Percentiles rank a stretch among this genome's conserved stretches.
phyloP scores from a whole-genome alignment of 1,140 invertebrate species.

The Nasonia longicornis region DNA sequence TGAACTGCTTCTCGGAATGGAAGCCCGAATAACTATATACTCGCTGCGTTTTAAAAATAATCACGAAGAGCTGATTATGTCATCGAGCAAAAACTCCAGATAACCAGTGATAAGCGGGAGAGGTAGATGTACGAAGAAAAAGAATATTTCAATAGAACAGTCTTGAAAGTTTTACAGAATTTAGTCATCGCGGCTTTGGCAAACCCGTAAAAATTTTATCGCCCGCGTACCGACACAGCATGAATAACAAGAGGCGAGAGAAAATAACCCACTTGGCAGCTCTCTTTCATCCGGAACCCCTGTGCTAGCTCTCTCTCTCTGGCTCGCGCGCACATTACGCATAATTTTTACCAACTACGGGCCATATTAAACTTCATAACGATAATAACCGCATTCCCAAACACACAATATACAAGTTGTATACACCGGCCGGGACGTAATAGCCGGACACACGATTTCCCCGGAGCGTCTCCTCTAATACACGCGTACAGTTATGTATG shows the following conservation, averaged over 20 bases:
- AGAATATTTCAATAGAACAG: no score
- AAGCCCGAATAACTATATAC: no score
- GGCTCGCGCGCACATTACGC: not conserved
- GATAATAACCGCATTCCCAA: slow-evolving; percentile 30
- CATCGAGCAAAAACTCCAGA: no score
- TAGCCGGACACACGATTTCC: slow-evolving; percentile 28
- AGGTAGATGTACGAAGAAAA: not conserved
- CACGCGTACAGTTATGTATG: not conserved
- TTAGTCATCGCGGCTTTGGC: not conserved
- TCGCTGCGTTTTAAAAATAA: no score
- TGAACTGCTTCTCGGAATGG: not conserved
- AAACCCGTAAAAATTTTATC: not conserved
- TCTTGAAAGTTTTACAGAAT: not conserved
- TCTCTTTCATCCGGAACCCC: not conserved
- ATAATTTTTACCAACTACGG: slow-evolving; percentile 14
- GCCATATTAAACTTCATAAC: slow-evolving; percentile 2
- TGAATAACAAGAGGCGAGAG: slow-evolving; percentile 6
- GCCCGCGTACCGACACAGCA: not conserved
- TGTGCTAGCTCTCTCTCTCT: not conserved
- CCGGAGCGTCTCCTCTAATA: slow-evolving; percentile 16
- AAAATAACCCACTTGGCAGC: slow-evolving; percentile 13
- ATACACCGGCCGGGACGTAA: slow-evolving; percentile 2
- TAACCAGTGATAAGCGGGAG: not conserved
- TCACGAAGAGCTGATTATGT: no score
- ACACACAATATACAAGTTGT: slow-evolving; percentile 38